These are phyloP conservation scores for Pampus argenteus DNA, from an alignment of 2,797 vertebrate species.

Conservation along the genomic window DNA sequence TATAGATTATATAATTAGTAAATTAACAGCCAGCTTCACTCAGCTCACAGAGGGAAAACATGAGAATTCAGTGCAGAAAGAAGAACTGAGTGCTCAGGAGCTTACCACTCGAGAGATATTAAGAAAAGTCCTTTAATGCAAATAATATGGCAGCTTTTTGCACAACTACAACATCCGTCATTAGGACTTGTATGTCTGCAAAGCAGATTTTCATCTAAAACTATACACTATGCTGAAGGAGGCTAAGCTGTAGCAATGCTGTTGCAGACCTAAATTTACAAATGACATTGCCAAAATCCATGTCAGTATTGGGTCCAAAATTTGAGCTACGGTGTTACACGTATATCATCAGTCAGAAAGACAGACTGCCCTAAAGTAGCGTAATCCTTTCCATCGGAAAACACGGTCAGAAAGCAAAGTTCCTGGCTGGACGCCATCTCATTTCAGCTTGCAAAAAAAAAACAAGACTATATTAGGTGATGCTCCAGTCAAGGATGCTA, in stretches of 20 bases:
- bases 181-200: neutral
- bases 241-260: slow-evolving; percentile 39
- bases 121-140: slow-evolving; percentile 1
- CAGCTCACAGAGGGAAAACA: slow-evolving; percentile 28
- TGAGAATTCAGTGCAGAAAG: neutral
- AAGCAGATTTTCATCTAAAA: slow-evolving; percentile 1
- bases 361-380: slow-evolving; percentile 55
- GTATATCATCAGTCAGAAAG: slow-evolving; percentile 48
- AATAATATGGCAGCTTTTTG: neutral
- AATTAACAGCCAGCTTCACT: slow-evolving; percentile 38
- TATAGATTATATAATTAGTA: slow-evolving; percentile 47
- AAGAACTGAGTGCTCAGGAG: neutral
- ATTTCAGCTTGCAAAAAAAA: slow-evolving; percentile 57
- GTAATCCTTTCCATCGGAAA: slow-evolving; percentile 66
- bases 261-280: slow-evolving; percentile 38
- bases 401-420: slow-evolving; percentile 49
- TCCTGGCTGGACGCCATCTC: slow-evolving; percentile 70
- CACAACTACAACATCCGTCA: no score
- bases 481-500: slow-evolving; percentile 54
- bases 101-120: neutral
- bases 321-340: slow-evolving; percentile 27
- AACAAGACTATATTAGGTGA: slow-evolving; percentile 46
- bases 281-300: slow-evolving; percentile 45
- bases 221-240: slow-evolving; percentile 13
- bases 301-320: slow-evolving; percentile 40